A percentile compares a stretch with the other conserved stretches of the same genome.
phyloP scores from a whole-genome alignment of 2,797 vertebrate species.

The Borostomias antarcticus region DNA sequence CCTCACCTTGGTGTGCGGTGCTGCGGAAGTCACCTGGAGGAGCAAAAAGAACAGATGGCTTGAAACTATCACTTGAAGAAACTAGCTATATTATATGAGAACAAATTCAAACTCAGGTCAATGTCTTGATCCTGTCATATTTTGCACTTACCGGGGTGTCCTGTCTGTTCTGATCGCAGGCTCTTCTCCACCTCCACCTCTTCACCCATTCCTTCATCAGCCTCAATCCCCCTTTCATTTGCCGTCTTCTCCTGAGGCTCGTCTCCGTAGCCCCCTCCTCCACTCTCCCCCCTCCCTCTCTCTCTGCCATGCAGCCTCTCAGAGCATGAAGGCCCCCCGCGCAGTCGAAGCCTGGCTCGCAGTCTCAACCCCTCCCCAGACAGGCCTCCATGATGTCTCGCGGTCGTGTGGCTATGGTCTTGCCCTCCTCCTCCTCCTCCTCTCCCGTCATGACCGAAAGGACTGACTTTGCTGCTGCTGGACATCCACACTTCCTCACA shows the following conservation, averaged over 20 bases:
- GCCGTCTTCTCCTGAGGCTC: slow-evolving; percentile 50
- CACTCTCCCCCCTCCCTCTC: slow-evolving; percentile 51
- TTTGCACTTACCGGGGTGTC: slow-evolving; percentile 54
- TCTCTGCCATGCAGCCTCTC: slow-evolving; percentile 68
- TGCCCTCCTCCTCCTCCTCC: background rate
- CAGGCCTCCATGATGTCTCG: slow-evolving; percentile 37
- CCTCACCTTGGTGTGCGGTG: slow-evolving; percentile 26
- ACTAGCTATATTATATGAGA: background rate
- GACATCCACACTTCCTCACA: slow-evolving; percentile 66
- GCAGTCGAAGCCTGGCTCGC: slow-evolving; percentile 64
- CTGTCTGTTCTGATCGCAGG: slow-evolving; percentile 39
- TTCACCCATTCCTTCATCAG: slow-evolving; percentile 72
- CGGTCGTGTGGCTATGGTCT: slow-evolving; percentile 28
- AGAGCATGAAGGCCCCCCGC: slow-evolving; percentile 49
- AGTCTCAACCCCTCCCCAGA: slow-evolving; percentile 53
- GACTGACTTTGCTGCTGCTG: slow-evolving; percentile 41
- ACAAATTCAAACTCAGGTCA: background rate
- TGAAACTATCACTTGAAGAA: background rate
- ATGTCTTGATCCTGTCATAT: background rate
- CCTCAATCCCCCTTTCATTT: slow-evolving; percentile 66
- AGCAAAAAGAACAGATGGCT: slow-evolving; percentile 15
- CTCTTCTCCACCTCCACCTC: slow-evolving; percentile 47
- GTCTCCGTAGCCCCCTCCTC: slow-evolving; percentile 20
- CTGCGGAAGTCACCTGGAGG: slow-evolving; percentile 46
- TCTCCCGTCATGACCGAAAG: slow-evolving; percentile 47